A percentile compares a stretch with the other conserved stretches of the same genome.
These are phyloP conservation scores for Montipora capitata DNA, from an alignment of 92 coral and sea anemone genomes.

Conservation along the genomic window DNA sequence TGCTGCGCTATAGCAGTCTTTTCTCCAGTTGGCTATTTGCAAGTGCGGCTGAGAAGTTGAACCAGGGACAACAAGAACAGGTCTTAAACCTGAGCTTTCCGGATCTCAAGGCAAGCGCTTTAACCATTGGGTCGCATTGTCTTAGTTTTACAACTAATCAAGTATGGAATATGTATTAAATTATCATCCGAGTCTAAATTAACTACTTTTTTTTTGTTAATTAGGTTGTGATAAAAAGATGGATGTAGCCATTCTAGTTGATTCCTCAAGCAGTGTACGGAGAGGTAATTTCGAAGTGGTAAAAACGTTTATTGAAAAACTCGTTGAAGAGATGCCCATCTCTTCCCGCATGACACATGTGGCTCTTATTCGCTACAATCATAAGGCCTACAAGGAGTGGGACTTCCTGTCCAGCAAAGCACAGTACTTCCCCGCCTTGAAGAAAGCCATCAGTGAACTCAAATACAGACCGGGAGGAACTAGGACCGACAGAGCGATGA, in stretches of 20 bases:
- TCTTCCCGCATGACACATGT: conserved; percentile 49
- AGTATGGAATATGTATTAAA: no score
- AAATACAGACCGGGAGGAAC: conserved; percentile 76
- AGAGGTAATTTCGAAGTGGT: conserved; percentile 48
- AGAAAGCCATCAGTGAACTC: conserved; percentile 29
- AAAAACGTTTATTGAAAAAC: conserved; percentile 52
- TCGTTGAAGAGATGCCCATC: conserved; percentile 50
- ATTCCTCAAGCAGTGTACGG: conserved; percentile 74
- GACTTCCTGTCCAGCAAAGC: conserved; percentile 24
- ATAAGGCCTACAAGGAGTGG: conserved; percentile 60
- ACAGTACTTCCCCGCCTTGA: not conserved
- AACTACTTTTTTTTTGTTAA: not conserved
- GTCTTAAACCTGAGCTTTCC: no score
- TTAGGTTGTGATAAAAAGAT: conserved; percentile 42
- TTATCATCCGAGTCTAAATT: no score
- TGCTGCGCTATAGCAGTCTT: no score
- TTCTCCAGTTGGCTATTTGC: no score
- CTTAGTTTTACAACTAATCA: no score
- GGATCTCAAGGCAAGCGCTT: no score
- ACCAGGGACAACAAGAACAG: no score
- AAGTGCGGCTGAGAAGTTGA: no score
- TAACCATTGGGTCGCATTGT: no score
- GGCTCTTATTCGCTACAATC: conserved; percentile 71
- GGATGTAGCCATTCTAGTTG: conserved; percentile 80
- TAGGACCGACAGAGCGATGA: conserved; percentile 70